Evolutionary conservation across 1,140 invertebrate genomes (phyloP).

Genomic region (Laodelphax striatellus): DNA sequence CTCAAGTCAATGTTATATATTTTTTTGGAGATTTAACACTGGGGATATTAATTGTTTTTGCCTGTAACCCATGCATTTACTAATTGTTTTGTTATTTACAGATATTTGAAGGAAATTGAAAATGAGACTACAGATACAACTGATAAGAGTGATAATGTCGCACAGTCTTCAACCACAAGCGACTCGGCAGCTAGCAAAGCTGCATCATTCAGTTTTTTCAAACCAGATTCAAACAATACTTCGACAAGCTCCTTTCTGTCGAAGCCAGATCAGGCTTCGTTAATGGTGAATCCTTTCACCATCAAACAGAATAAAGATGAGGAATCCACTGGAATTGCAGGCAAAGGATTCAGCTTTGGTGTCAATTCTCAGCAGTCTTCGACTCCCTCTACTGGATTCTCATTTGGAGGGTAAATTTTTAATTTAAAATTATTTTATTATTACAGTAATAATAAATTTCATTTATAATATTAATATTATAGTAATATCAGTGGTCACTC

Average conservation of each 20-base stretch:
- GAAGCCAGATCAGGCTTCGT: constrained; percentile 8
- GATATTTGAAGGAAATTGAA: constrained; percentile 51
- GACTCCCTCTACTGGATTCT: constrained; percentile 19
- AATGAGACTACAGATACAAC: constrained; percentile 20
- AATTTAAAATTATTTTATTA: too few relatives aligned
- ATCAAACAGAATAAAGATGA: neutral
- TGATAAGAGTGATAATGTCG: constrained; percentile 17
- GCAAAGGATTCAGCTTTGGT: too few relatives aligned
- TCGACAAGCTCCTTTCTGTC: constrained; percentile 4
- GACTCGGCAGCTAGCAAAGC: neutral
- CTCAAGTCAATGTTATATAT: too few relatives aligned
- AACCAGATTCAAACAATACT: constrained; percentile 17
- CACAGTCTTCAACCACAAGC: constrained; percentile 15
- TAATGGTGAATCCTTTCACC: constrained; percentile 10
- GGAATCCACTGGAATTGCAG: too few relatives aligned
- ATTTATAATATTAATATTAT: too few relatives aligned
- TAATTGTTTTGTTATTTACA: neutral
- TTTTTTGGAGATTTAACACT: too few relatives aligned
- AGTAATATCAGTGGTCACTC: too few relatives aligned
- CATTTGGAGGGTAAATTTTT: constrained; percentile 32
- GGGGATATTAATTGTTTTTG: too few relatives aligned
- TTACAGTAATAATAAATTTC: too few relatives aligned
- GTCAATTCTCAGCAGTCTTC: neutral
- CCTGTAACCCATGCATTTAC: neutral
- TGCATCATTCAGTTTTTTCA: constrained; percentile 10